Evolutionary conservation across 2,888 invertebrate species (phyloP), one percentile per base, ranked within the genome.

Genomic region (Melinaea marsaeus): DNA sequence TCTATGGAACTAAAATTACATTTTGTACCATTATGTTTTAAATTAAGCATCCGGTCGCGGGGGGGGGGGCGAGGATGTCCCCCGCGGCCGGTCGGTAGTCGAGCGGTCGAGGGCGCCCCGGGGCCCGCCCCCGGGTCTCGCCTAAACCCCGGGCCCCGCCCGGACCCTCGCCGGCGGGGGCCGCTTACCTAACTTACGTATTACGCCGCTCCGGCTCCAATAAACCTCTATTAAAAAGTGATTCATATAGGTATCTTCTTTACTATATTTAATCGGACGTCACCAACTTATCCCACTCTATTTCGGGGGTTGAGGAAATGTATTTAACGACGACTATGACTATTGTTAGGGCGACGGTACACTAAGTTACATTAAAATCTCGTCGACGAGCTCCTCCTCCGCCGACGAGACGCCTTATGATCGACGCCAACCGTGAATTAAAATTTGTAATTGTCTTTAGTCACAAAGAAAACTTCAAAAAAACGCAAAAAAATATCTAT

Each of bases 1-100:
- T 81, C 86, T 89, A 89, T 87, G 84, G 85, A 88, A 87, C 84
- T 88, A 87, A 88, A 86, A 85, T 88, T 85, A 88, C 79, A 80
- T 81, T 88, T 89, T 89, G 88, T 89, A 89, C 88, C 88, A 87
- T 88, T 79, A 82, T 74, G 51, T 83, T 81, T 80, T 82, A 86
- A 86, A 85, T 84, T 80, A 87, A 86, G 83, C 83, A 82, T 79
- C 80, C 69, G 66, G 73, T 75, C 80, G 80, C 81, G 79, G 74
- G 75, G 22, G 22, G 22, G 22, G 74, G 72, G 77, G 68, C 22
- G 35, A 34, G 48, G 22, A 6, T 57, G 4, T 22, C 68, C 74
- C 74, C 74, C 75, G 71, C 78, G 73, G 75, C 67, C 74, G 73
- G 64, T 64, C 75, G 69, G 69, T 69, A 71, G 69, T 71, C 76